Conservation (phyloP, 1,140 invertebrate species). For the Drosophila triauraria region DNA sequence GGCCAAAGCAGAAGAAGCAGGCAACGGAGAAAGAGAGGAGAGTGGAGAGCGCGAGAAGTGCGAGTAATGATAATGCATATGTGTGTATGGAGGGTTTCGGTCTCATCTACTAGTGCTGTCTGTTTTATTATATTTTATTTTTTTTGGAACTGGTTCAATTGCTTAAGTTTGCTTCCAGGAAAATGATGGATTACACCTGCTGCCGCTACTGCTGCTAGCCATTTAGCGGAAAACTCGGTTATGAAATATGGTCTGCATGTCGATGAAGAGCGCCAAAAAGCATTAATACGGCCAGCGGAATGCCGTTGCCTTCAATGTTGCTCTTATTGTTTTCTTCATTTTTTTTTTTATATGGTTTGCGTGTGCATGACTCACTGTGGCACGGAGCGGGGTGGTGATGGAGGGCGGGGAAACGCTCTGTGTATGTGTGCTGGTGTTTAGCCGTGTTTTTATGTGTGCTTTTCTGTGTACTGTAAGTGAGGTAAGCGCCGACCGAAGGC, state of each 20-base stretch:
- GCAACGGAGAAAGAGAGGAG: conserved; percentile 34
- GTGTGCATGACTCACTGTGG: conserved; percentile 72
- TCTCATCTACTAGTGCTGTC: conserved; percentile 15
- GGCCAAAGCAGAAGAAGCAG: conserved; percentile 51
- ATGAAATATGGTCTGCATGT: conserved; percentile 30
- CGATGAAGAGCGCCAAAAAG: conserved; percentile 40
- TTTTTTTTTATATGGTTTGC: conserved; percentile 63
- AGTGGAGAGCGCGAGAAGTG: conserved; percentile 30
- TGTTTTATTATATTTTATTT: neutral
- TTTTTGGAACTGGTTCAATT: conserved; percentile 49
- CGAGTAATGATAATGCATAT: conserved; percentile 54
- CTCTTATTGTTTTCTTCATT: conserved; percentile 36
- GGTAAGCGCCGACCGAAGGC: conserved; percentile 49
- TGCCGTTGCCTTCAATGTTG: conserved; percentile 51
- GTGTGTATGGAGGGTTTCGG: conserved; percentile 19
- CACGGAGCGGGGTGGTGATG: conserved; percentile 33
- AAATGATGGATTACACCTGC: conserved; percentile 37
- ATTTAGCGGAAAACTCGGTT: conserved; percentile 33
- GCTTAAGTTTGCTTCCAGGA: conserved; percentile 39
- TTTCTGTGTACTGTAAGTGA: conserved; percentile 43
- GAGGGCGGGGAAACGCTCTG: conserved; percentile 49
- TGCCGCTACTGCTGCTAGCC: no score
- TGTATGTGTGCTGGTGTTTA: conserved; percentile 3
- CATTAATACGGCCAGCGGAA: conserved; percentile 29
- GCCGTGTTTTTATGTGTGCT: conserved; percentile 17